phyloP scores from a whole-genome alignment of 2,113 vertebrate species.

The Passer domesticus region DNA sequence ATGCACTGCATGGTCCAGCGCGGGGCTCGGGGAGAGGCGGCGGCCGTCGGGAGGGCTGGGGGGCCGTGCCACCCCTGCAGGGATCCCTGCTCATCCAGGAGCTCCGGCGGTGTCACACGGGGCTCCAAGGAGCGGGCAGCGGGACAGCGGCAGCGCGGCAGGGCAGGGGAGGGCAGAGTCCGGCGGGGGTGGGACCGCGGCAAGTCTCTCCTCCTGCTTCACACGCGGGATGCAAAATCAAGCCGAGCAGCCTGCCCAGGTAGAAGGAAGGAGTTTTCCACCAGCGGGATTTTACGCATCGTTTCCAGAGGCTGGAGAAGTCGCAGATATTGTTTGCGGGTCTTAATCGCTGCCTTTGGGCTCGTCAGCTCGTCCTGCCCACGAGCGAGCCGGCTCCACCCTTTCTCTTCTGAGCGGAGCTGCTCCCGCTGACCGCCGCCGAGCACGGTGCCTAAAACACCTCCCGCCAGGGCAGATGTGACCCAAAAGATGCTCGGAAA shows the following conservation, averaged over 20 bases:
- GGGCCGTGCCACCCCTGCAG: neutral
- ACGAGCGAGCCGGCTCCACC: neutral
- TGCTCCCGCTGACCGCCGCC: neutral
- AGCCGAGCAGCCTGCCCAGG: neutral
- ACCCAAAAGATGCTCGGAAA: neutral
- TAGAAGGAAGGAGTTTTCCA: conserved; percentile 1
- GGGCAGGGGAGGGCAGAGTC: conserved; percentile 16
- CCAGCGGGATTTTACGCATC: neutral
- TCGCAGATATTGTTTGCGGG: neutral
- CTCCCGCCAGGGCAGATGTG: neutral
- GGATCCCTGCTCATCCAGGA: neutral
- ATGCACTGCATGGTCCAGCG: conserved; percentile 81
- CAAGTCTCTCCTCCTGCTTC: conserved; percentile 7
- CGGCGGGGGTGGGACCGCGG: neutral
- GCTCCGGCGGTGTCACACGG: neutral
- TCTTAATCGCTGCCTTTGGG: neutral
- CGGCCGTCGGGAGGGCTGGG: neutral
- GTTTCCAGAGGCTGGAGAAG: neutral
- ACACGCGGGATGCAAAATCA: neutral
- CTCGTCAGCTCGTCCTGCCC: neutral
- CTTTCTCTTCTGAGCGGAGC: neutral
- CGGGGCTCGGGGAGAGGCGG: neutral
- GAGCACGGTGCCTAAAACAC: neutral
- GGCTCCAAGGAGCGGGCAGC: neutral
- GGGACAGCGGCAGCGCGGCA: neutral